These are phyloP conservation scores for Parthenolecanium corni DNA, from an alignment of 2,888 invertebrate species.

Conservation along the genomic window DNA sequence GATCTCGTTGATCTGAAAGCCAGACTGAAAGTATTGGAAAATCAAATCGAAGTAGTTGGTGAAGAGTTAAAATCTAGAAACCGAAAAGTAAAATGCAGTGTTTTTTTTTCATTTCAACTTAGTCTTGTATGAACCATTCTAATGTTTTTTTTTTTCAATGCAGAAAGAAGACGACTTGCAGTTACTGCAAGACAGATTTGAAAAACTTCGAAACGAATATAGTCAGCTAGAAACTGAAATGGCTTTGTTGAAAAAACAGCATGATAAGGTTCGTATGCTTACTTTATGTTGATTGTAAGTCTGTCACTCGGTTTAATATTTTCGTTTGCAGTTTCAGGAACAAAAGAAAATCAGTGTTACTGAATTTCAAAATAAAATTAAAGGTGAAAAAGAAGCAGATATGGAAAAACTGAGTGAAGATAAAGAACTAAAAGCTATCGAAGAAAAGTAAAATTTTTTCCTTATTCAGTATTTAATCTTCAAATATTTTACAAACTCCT, in stretches of 20 bases:
- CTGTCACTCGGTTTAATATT: no score
- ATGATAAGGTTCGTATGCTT: neutral
- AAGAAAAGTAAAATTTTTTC: neutral
- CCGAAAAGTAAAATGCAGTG: neutral
- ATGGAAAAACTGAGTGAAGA: neutral
- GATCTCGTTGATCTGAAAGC: neutral
- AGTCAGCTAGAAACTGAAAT: constrained; percentile 2
- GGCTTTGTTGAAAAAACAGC: neutral
- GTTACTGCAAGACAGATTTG: constrained; percentile 2
- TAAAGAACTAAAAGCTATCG: neutral
- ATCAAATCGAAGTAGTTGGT: constrained; percentile 2
- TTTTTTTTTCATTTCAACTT: neutral
- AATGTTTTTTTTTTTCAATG: neutral
- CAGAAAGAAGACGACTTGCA: constrained; percentile 12
- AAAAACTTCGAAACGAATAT: neutral
- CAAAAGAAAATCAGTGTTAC: neutral
- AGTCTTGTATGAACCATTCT: neutral
- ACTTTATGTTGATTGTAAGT: neutral
- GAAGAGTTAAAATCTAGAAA: neutral
- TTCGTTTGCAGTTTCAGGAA: constrained; percentile 17
- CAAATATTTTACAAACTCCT: no score
- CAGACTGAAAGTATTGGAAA: neutral
- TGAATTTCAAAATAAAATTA: constrained; percentile 8
- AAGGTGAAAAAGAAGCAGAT: constrained; percentile 5
- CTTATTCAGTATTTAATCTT: no score